Evolutionary conservation across 2,888 invertebrate species (phyloP).

Genomic region (Caenorhabditis sp.): DNA sequence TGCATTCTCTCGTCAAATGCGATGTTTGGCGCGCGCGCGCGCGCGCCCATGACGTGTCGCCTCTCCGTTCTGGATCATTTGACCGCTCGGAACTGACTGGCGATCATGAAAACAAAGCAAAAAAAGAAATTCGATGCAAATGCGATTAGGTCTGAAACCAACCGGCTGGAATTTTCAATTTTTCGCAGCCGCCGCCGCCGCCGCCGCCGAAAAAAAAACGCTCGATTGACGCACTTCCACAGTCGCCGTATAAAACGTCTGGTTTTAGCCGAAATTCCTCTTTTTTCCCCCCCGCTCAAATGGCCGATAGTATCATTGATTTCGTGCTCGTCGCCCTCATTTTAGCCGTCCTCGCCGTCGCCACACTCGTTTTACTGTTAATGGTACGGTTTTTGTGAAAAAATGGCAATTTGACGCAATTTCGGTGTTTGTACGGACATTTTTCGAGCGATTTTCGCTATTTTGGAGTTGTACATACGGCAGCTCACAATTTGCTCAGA

Average conservation of each 20-base stretch:
- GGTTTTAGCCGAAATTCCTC: constrained; percentile 26
- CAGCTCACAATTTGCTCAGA: too few relatives aligned
- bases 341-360: constrained; percentile 24
- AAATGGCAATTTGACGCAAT: too few relatives aligned
- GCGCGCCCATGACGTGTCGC: constrained; percentile 33
- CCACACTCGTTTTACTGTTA: constrained; percentile 42
- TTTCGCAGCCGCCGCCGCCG: too few relatives aligned
- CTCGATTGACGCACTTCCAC: constrained; percentile 31
- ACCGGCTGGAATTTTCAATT: too few relatives aligned
- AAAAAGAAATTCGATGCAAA: constrained; percentile 26
- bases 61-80: constrained; percentile 45
- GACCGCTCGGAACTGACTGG: constrained; percentile 9
- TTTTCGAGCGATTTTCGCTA: too few relatives aligned
- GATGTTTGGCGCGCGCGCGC: too few relatives aligned
- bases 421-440: too few relatives aligned
- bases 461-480: too few relatives aligned
- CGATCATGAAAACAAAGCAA: neutral
- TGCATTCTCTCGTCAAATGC: too few relatives aligned
- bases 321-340: constrained; percentile 39
- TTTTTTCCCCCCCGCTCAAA: constrained; percentile 6
- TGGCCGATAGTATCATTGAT: constrained; percentile 52
- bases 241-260: constrained; percentile 41
- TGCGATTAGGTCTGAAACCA: constrained; percentile 1
- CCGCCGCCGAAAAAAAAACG: constrained; percentile 23
- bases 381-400: constrained; percentile 6